phyloP scores from a whole-genome alignment of 2,113 vertebrate species.

The Sciurus niger region DNA sequence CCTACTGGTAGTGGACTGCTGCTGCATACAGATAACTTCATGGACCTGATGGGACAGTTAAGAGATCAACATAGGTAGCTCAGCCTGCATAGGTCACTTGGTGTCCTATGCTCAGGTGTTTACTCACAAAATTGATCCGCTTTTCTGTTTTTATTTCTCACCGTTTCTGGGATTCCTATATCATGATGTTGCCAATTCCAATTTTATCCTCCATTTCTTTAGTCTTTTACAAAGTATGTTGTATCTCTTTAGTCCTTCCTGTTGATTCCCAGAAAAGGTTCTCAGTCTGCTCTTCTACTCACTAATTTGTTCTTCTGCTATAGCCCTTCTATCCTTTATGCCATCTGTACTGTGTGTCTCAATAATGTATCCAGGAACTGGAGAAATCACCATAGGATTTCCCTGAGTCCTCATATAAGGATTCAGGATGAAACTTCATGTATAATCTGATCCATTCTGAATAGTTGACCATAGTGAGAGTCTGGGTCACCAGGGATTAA shows the following conservation, averaged over 20 bases:
- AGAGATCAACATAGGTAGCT: background rate
- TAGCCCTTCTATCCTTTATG: conserved; percentile 3
- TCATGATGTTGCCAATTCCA: background rate
- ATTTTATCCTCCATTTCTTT: conserved; percentile 48
- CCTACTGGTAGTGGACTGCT: background rate
- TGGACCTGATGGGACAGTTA: background rate
- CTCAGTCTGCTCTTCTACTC: background rate
- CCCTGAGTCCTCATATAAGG: background rate
- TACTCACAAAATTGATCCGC: background rate
- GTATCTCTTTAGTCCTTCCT: conserved; percentile 23
- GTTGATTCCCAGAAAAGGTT: background rate
- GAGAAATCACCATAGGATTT: conserved; percentile 10
- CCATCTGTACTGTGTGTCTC: conserved; percentile 27
- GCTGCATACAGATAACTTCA: background rate
- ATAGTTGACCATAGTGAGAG: background rate
- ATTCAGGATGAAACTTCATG: background rate
- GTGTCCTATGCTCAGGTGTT: background rate
- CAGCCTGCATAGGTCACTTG: background rate
- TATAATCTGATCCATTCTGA: conserved; percentile 15
- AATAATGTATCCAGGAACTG: background rate
- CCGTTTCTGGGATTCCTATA: conserved; percentile 46
- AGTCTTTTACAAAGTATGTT: conserved; percentile 33
- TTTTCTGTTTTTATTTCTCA: conserved; percentile 58
- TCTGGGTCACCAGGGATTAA: conserved; percentile 1
- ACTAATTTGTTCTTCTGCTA: background rate